These are phyloP conservation scores for Forbesichthys papilliferus DNA, from an alignment of 2,113 vertebrate species.

Conservation along the genomic window DNA sequence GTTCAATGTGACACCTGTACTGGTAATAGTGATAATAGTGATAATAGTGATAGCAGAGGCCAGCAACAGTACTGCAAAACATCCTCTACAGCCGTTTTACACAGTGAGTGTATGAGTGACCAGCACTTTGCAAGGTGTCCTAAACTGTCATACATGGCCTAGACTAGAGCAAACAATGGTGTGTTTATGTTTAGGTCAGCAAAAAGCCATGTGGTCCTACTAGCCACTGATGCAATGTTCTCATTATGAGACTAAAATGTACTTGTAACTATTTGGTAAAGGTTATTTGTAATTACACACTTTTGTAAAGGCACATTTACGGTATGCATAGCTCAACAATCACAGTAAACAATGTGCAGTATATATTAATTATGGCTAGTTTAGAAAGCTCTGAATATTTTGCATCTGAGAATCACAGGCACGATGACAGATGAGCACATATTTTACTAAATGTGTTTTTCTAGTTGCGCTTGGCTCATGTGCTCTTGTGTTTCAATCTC, in stretches of 20 bases:
- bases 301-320: no score
- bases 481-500: conserved; percentile 37
- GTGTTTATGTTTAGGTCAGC: conserved; percentile 8
- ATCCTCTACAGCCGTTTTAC: conserved; percentile 20
- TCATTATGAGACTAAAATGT: not conserved
- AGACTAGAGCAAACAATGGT: not conserved
- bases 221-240: conserved; percentile 10
- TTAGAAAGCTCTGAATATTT: conserved; percentile 13
- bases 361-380: conserved; percentile 21
- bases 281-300: no score
- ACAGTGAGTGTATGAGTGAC: not conserved
- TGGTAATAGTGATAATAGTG: not conserved
- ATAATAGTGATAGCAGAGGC: not conserved
- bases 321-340: no score
- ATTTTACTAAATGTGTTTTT: not conserved
- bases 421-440: not conserved
- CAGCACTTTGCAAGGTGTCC: not conserved
- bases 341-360: no score
- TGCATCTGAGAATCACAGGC: conserved; percentile 5
- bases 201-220: not conserved
- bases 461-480: conserved; percentile 25
- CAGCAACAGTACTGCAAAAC: conserved; percentile 9
- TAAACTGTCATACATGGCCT: not conserved
- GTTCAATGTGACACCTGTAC: not conserved
- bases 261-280: no score